Evolutionary conservation across 2,113 vertebrate species (phyloP).

Genomic region (Agapornis roseicollis): DNA sequence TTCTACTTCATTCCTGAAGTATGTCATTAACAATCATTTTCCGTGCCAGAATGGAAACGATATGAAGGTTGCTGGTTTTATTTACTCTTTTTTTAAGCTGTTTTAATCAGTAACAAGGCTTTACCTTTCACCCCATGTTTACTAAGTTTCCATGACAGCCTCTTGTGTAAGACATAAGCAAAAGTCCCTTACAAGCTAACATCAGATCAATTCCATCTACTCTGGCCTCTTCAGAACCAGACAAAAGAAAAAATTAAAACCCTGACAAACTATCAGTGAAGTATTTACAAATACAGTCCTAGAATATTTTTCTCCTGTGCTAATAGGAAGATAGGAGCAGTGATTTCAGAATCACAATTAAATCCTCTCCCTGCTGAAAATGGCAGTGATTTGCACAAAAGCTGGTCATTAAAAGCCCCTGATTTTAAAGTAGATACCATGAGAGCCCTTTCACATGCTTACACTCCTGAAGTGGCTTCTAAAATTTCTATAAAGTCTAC

Average conservation of each 20-base stretch:
- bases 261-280: not conserved
- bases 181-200: not conserved
- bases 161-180: constrained; percentile 25
- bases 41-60: not conserved
- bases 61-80: not conserved
- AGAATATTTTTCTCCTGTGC: not conserved
- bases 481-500: not conserved
- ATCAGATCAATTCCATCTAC: not conserved
- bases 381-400: not conserved
- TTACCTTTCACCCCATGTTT: constrained; percentile 52
- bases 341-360: not conserved
- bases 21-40: not conserved
- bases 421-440: not conserved
- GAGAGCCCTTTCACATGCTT: not conserved
- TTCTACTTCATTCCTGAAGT: not conserved
- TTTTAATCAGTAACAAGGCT: constrained; percentile 59
- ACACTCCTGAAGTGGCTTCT: not conserved
- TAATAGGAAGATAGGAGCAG: not conserved
- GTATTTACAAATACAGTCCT: not conserved
- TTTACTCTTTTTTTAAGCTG: not conserved
- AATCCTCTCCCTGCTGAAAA: not conserved
- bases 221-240: not conserved
- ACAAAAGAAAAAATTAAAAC: not conserved
- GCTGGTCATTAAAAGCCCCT: not conserved
- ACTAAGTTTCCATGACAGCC: constrained; percentile 3